Evolutionary conservation across 30 jellyfish, hydroid and myxozoan species (phyloP), one percentile per base, ranked within the genome.

Genomic region (Chironex yamaguchii): DNA sequence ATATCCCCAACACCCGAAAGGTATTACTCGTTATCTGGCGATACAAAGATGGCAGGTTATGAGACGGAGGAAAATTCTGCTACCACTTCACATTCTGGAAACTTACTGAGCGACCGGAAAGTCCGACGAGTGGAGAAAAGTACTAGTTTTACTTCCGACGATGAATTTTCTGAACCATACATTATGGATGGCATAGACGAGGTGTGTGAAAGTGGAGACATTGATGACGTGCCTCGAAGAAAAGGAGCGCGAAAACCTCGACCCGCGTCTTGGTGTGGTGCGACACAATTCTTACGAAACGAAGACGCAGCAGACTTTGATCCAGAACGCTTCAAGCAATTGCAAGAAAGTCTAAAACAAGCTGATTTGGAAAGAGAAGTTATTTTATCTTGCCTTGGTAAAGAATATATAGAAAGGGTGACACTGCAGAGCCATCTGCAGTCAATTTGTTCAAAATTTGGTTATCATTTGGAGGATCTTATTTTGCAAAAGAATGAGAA

Each of bases 321-420:
- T 20, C 85, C 71, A 26, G 93, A 68, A 25, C 64, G 93, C 30
- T 65, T 89, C 14, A 79, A 89, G 49, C 64, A 42, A 9, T 52
- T 89, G n/a, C 92, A 89, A 52, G 88, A 89, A 58, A 89, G 97
- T 29, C 68, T 89, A 17, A 79, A 75, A 58, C 87, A 89, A 31
- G 97, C 97, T 0, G 97, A 89, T 36, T 69, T 79, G 88, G 97
- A 89, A 51, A 79, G 97, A 3, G 97, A 89, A 72, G 97, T 89
- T 29, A 89, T 89, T 21, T 65, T 89, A 33, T 89, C 97, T 1
- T 89, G 97, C 62, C 93, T 89, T 0, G 97, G 97, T 42, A 89
- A 89, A 66, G 97, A 89, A 62, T 89, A 89, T 64, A 69, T 79
- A 2, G 97, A 89, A 67, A 69, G 97, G 34, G 29, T 89, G 67